Base-by-base conservation (phyloP, 2,113 vertebrate species). In the Gambusia affinis region DNA sequence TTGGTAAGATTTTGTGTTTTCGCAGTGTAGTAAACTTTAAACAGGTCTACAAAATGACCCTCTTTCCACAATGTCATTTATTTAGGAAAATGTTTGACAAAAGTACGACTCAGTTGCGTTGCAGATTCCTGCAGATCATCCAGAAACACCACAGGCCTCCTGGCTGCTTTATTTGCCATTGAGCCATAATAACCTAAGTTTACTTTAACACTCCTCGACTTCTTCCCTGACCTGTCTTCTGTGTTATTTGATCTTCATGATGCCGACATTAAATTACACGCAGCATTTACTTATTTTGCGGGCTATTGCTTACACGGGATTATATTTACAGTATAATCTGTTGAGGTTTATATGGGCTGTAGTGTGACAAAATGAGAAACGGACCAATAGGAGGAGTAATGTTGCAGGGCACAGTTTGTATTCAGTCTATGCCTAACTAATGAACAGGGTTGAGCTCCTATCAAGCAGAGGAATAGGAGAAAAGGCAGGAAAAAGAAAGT, bases 391-490 rank as follows among this genome's bases (percentile, higher is more conserved):
- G 7, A 10, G 51, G 22, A 57, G 24, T 57, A 57, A 57, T 8
- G 10, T n/a, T 10, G 5, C 51, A n/a, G 24, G 10, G 8, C 2
- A n/a, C 47, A 22, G 47, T 54, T 64, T 3, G 61, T 37, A 47
- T 70, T 75, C 75, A 74, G 70, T 73, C 66, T 73, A 72, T 71
- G 67, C 63, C 78, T 87, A 84, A 72, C 51, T 57, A 85, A 81
- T 70, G 76, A 76, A 81, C 88, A 76, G 60, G 47, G 75, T 62
- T 82, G 86, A 88, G 83, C 85, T 89, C 91, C 84, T 67, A 71
- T 54, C 24, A 66, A 60, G 80, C 27, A 64, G 70, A 61, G 68
- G 54, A 70, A 33, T 67, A 67, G 35, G 61, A 42, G 14, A 29
- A 44, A 75, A 67, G 44, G 44, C 28, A 37, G 68, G 77, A 65